Percentiles rank a stretch among this genome's conserved stretches.
These are phyloP conservation scores for Notodonta ziczac DNA, from an alignment of 2,888 invertebrate species.

Conservation along the genomic window DNA sequence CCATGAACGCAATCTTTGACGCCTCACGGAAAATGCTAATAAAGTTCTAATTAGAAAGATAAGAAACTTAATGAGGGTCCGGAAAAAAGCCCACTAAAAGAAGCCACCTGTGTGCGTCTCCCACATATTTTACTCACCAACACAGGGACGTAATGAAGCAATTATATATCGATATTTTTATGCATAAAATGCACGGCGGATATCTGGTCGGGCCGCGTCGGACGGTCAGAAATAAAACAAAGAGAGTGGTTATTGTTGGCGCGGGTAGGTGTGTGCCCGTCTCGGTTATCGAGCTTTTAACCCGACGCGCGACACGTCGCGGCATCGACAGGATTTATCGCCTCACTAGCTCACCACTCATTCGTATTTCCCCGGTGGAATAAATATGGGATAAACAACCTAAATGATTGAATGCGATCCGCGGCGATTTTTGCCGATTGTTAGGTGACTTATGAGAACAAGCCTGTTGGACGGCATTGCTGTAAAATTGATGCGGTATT, in stretches of 20 bases:
- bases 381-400: conserved; percentile 73
- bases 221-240: conserved; percentile 79
- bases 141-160: conserved; percentile 84
- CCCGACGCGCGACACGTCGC: conserved; percentile 81
- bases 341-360: conserved; percentile 81
- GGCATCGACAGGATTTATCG: conserved; percentile 81
- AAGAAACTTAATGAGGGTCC: conserved; percentile 35
- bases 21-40: conserved; percentile 37
- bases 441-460: conserved; percentile 35
- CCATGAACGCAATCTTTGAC: conserved; percentile 30
- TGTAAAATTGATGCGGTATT: neutral
- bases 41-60: conserved; percentile 46
- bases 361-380: conserved; percentile 78
- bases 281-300: conserved; percentile 84
- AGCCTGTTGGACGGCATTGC: neutral
- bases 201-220: conserved; percentile 71
- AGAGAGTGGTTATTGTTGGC: conserved; percentile 80
- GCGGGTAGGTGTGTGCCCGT: conserved; percentile 78
- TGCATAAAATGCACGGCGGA: conserved; percentile 83
- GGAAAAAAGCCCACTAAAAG: conserved; percentile 32
- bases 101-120: conserved; percentile 76
- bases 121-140: conserved; percentile 84
- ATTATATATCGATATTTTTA: conserved; percentile 85
- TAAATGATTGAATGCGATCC: conserved; percentile 68
- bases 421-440: conserved; percentile 41